Percentiles rank a stretch among this genome's conserved stretches.
These are phyloP conservation scores for Xiphophorus birchmanni DNA, from an alignment of 2,797 vertebrate species.

Conservation along the genomic window DNA sequence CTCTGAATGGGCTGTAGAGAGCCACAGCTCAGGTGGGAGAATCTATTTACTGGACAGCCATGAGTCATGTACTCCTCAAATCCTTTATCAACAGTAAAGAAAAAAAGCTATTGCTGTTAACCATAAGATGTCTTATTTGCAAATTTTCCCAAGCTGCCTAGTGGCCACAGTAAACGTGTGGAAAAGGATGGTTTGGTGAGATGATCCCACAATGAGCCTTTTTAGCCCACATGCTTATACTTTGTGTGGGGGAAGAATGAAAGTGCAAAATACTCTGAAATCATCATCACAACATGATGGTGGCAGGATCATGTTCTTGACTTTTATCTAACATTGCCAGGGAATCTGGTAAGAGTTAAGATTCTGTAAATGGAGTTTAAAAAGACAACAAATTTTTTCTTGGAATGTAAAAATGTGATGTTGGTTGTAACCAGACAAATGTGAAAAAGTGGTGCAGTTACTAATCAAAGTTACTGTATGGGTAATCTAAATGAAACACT, in stretches of 20 bases:
- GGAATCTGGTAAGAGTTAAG: neutral
- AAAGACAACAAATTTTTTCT: neutral
- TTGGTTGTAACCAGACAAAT: neutral
- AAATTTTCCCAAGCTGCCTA: neutral
- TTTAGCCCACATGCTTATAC: neutral
- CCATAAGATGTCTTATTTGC: neutral
- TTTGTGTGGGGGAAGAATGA: neutral
- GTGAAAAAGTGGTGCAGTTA: neutral
- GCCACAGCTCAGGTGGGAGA: neutral
- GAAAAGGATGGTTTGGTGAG: neutral
- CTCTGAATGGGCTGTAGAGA: neutral
- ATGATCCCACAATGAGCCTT: neutral
- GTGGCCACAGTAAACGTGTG: neutral
- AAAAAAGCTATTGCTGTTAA: neutral
- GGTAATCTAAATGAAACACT: constrained; percentile 53
- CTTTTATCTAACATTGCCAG: neutral
- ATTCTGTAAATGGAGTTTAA: neutral
- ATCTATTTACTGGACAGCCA: neutral
- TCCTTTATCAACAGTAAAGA: neutral
- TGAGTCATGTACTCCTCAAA: neutral
- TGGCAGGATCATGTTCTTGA: neutral
- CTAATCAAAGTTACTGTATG: neutral
- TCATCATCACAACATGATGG: neutral
- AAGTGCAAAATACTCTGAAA: neutral
- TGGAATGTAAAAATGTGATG: neutral